A percentile compares a stretch with the other conserved stretches of the same genome.
Conservation (phyloP, 2,888 invertebrate species). For the Athripsodes cinereus region DNA sequence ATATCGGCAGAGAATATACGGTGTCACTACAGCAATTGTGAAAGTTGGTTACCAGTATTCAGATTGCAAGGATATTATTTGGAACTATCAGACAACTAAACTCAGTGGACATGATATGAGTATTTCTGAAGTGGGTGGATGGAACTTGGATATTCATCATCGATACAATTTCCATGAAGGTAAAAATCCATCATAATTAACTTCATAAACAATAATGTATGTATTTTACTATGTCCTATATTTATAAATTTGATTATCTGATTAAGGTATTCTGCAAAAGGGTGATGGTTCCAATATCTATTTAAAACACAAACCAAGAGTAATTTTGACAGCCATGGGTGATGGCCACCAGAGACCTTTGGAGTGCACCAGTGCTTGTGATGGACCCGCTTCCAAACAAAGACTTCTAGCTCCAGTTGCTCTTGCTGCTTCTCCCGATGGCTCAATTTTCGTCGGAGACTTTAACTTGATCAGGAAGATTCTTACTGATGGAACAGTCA, state of each 20-base stretch:
- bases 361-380: conserved; percentile 65
- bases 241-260: not conserved
- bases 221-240: too few relatives aligned
- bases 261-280: conserved; percentile 83
- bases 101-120: conserved; percentile 95
- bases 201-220: not conserved
- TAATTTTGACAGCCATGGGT: conserved; percentile 87
- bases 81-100: conserved; percentile 94
- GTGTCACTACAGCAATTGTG: conserved; percentile 90
- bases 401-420: conserved; percentile 89
- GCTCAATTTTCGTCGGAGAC: conserved; percentile 91
- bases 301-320: conserved; percentile 85
- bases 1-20: conserved; percentile 93
- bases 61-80: conserved; percentile 87
- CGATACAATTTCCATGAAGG: conserved; percentile 97
- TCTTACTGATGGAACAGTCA: conserved; percentile 75
- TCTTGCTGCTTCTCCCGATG: conserved; percentile 85
- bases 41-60: conserved; percentile 96
- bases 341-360: conserved; percentile 85
- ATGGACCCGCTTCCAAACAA: conserved; percentile 72
- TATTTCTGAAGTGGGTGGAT: conserved; percentile 94
- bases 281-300: conserved; percentile 96
- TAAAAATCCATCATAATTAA: conserved; percentile 32
- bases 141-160: conserved; percentile 97
- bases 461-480: conserved; percentile 90